Percentiles rank a stretch among this genome's conserved stretches.
Evolutionary conservation across 2,113 vertebrate genomes (phyloP).

Genomic region (Procavia capensis): DNA sequence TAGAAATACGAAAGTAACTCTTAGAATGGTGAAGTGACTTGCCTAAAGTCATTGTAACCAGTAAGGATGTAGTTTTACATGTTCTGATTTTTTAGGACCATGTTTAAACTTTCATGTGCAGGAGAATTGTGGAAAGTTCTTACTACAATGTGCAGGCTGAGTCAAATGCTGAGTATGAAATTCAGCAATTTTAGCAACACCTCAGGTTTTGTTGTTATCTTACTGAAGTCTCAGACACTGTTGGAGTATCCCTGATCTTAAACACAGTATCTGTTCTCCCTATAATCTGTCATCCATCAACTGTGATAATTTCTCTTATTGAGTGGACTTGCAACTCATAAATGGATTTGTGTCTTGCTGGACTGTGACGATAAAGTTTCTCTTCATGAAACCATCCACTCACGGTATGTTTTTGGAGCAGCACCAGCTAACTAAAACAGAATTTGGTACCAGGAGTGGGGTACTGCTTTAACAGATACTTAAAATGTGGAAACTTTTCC

Average conservation of each 20-base stretch:
- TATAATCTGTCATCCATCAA: background rate
- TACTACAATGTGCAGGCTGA: background rate
- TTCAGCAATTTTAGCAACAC: background rate
- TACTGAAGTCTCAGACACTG: background rate
- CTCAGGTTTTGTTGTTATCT: too few species aligned
- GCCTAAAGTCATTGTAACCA: background rate
- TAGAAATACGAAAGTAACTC: fast-evolving
- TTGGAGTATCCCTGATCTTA: background rate
- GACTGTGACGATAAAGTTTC: too few species aligned
- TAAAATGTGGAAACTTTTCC: too few species aligned
- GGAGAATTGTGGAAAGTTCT: background rate
- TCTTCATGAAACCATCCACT: too few species aligned
- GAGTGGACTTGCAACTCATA: too few species aligned
- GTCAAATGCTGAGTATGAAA: background rate
- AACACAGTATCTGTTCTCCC: background rate
- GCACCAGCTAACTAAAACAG: too few species aligned
- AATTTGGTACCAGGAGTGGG: too few species aligned
- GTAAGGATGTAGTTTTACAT: background rate
- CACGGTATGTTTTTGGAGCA: too few species aligned
- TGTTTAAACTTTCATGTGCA: background rate
- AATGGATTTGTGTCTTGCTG: too few species aligned
- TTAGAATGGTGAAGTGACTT: background rate
- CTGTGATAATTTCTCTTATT: too few species aligned
- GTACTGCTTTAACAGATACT: too few species aligned
- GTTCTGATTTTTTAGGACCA: background rate